These are phyloP conservation scores for Aplochiton taeniatus DNA, from an alignment of 2,797 vertebrate species.

Conservation along the genomic window DNA sequence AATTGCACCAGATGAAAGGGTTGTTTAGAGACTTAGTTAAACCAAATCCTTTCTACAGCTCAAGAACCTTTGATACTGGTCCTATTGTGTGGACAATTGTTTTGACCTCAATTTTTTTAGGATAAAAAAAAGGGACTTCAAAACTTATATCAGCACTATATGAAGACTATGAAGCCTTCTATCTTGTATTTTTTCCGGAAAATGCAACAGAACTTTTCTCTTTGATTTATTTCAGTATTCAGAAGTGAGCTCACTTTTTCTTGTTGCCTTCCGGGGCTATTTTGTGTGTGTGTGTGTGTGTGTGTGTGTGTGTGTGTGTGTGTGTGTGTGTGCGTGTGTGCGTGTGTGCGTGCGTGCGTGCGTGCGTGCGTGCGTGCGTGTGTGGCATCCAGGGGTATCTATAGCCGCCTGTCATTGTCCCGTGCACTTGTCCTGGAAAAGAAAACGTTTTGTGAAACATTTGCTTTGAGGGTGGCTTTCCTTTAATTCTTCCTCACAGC, in stretches of 20 bases:
- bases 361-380: too few species aligned
- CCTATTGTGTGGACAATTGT: constrained; percentile 42
- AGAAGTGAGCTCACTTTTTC: not conserved
- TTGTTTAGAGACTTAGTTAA: too few species aligned
- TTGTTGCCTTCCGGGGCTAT: not conserved
- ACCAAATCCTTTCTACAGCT: too few species aligned
- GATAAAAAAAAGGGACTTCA: too few species aligned
- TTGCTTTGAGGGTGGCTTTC: constrained; percentile 54
- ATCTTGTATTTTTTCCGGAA: constrained; percentile 39
- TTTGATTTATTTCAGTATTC: too few species aligned
- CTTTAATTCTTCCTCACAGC: constrained; percentile 65
- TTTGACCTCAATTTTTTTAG: constrained; percentile 43
- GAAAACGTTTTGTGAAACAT: constrained; percentile 41
- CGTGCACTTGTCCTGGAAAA: constrained; percentile 39
- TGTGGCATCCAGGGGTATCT: too few species aligned
- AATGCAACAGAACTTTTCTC: constrained; percentile 10
- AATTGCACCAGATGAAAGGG: too few species aligned
- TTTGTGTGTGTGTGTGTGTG: too few species aligned
- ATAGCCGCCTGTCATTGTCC: not conserved
- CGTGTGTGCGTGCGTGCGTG: too few species aligned
- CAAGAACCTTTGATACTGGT: constrained; percentile 29
- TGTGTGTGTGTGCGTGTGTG: too few species aligned
- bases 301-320: too few species aligned
- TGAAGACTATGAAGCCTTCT: constrained; percentile 21
- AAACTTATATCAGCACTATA: too few species aligned